Base-by-base conservation (phyloP, 2,797 vertebrate genomes). In the Cheirogaleus major region DNA sequence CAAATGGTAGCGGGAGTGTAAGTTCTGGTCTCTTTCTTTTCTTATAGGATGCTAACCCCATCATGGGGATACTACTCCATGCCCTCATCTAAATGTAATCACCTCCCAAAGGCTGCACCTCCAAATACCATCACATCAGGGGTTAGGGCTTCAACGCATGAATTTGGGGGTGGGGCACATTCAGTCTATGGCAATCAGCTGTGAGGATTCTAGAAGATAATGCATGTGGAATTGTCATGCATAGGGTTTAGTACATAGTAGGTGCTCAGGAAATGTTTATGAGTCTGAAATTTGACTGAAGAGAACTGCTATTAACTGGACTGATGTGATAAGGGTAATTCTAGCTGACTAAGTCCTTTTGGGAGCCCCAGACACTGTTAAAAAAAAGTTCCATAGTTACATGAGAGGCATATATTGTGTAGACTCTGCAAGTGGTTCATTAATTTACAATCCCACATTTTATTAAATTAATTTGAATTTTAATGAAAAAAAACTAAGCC, bases 381-480 rank as follows among this genome's bases (percentile, higher is more conserved):
- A 97, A 48, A 93, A 97, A 87, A 97, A 96, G 97, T 94, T 87
- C 84, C 95, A 70, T n/a, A 96, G 89, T 91, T 89, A 92, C 90
- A 84, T 45, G 63, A 96, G 96, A 97, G 97, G 80, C 92, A 97
- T 94, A 90, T 93, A 78, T 95, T 98, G 97, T 97, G 94, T 92
- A 79, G 97, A 97, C 98, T 96, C 96, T 97, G 96, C 59, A 95
- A 98, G 97, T 96, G 89, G 89, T 97, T 98, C 97, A 95, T 98
- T 98, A 98, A 98, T 98, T 98, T 98, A 98, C 95, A 97, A 92
- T 98, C 96, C 97, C 69, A 95, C 80, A 96, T 98, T 98, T 98
- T 98, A 98, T 98, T 98, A 98, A 98, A 98, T 98, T 98, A 98
- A 98, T 98, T 98, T 98, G 97, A 98, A 98, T 98, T 98, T 98